Conservation (phyloP, 2,113 vertebrate species). For the Pardalotus punctatus region DNA sequence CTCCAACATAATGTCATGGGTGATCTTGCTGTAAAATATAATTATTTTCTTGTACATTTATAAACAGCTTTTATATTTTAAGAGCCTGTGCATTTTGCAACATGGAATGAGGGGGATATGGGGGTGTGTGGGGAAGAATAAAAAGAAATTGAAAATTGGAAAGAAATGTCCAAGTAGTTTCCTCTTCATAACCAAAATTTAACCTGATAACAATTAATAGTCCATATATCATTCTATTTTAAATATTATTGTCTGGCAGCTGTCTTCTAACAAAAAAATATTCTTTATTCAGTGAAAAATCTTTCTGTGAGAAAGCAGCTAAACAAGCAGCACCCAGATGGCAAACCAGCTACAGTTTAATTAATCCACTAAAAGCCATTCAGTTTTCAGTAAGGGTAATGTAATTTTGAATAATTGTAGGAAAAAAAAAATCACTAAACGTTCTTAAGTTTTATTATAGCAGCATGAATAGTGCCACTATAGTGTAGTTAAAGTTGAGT, state of each 20-base stretch:
- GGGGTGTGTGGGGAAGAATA: neutral
- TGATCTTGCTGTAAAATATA: slow-evolving; percentile 63
- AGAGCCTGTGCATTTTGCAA: neutral
- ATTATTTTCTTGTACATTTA: slow-evolving; percentile 64
- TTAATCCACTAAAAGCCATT: slow-evolving; percentile 87
- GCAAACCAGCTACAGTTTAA: slow-evolving; percentile 86
- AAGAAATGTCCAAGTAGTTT: neutral
- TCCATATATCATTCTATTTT: slow-evolving; percentile 56
- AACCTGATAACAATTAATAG: slow-evolving; percentile 50
- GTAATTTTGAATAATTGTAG: slow-evolving; percentile 84
- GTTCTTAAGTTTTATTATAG: slow-evolving; percentile 81
- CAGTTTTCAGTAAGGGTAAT: slow-evolving; percentile 82
- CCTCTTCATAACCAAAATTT: slow-evolving; percentile 15
- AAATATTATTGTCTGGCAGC: slow-evolving; percentile 63
- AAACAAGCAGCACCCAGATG: slow-evolving; percentile 82
- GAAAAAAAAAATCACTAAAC: slow-evolving; percentile 75
- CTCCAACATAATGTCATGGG: slow-evolving; percentile 67
- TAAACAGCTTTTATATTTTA: slow-evolving; percentile 46
- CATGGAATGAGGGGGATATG: neutral
- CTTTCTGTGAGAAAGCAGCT: slow-evolving; percentile 73
- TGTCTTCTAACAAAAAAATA: slow-evolving; percentile 69
- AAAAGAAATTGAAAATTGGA: neutral
- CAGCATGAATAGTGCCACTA: slow-evolving; percentile 69
- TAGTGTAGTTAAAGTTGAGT: slow-evolving; percentile 75
- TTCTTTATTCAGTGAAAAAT: slow-evolving; percentile 76